These are phyloP conservation scores for Scomberomorus guttatus DNA, from an alignment of 2,797 vertebrate genomes.

Conservation along the genomic window DNA sequence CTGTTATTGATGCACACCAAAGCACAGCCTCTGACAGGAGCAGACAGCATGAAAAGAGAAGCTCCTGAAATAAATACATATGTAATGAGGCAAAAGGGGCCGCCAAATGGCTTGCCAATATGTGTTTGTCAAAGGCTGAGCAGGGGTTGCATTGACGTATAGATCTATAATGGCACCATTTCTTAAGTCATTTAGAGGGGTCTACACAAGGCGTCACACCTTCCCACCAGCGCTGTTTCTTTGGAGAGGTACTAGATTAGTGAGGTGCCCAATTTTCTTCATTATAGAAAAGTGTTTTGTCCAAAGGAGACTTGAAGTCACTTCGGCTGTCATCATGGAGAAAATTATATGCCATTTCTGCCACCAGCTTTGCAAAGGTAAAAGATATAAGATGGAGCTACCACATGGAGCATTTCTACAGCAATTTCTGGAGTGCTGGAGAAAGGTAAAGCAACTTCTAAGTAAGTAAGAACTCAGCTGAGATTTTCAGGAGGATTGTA, in stretches of 20 bases:
- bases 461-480: slow-evolving; percentile 6
- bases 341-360: slow-evolving; percentile 66
- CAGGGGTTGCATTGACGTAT: slow-evolving; percentile 74
- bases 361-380: slow-evolving; percentile 43
- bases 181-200: slow-evolving; percentile 71
- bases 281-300: slow-evolving; percentile 73
- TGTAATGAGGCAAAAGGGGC: slow-evolving; percentile 72
- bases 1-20: slow-evolving; percentile 77
- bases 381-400: slow-evolving; percentile 51
- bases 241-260: slow-evolving; percentile 63
- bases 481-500: slow-evolving; percentile 26
- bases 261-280: slow-evolving; percentile 61
- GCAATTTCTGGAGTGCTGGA: slow-evolving; percentile 46
- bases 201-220: slow-evolving; percentile 47
- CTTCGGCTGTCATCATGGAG: slow-evolving; percentile 56
- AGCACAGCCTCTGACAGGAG: slow-evolving; percentile 75
- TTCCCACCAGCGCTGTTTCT: slow-evolving; percentile 33
- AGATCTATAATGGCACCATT: slow-evolving; percentile 74
- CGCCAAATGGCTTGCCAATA: slow-evolving; percentile 79
- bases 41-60: slow-evolving; percentile 80
- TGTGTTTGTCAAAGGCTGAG: slow-evolving; percentile 79
- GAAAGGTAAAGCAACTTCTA: slow-evolving; percentile 34
- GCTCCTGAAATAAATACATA: slow-evolving; percentile 82
- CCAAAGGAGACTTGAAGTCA: slow-evolving; percentile 63
- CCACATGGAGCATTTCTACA: slow-evolving; percentile 53